Evolutionary conservation across 2,797 vertebrate genomes (phyloP).

Genomic region (Numenius phaeopus): DNA sequence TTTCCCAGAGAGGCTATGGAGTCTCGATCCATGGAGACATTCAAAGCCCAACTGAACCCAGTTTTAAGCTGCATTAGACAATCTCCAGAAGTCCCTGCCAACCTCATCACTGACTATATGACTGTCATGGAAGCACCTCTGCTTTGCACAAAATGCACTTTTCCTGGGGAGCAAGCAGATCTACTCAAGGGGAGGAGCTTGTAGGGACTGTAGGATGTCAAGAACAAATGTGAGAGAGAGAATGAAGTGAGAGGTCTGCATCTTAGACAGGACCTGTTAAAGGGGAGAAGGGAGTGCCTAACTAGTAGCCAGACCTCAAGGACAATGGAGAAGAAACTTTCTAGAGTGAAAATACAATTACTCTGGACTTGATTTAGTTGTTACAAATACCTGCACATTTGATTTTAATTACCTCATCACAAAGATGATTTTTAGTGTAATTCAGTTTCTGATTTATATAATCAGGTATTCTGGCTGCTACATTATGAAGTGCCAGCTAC

Average conservation of each 20-base stretch:
- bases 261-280: background rate
- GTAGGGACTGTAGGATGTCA: background rate
- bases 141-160: background rate
- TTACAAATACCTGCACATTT: background rate
- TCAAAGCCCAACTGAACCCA: background rate
- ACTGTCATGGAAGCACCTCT: background rate
- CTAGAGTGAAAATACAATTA: background rate
- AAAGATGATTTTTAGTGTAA: background rate
- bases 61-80: background rate
- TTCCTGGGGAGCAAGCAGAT: background rate
- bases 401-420: background rate
- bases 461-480: background rate
- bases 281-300: background rate
- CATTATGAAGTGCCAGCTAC: background rate
- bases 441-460: conserved; percentile 16
- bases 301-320: background rate
- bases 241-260: background rate
- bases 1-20: background rate
- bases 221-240: background rate
- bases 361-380: background rate
- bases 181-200: background rate
- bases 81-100: background rate
- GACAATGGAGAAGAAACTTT: background rate
- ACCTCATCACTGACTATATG: background rate
- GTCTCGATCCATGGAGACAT: background rate